Evolutionary conservation across 1,140 invertebrate species (phyloP).

Genomic region (Drosophila ohnishii): DNA sequence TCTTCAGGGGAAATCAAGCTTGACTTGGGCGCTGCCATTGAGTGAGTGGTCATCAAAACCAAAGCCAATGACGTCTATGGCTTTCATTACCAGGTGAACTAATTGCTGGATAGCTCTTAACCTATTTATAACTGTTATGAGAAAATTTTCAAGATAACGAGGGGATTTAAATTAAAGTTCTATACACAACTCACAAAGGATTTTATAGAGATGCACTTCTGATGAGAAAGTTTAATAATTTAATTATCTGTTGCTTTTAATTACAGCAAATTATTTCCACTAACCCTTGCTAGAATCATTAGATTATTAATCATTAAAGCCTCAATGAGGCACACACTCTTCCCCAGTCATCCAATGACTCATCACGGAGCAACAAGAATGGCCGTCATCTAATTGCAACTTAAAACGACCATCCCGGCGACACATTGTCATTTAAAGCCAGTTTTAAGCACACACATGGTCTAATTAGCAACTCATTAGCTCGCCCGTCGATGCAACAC

Average conservation of each 20-base stretch:
- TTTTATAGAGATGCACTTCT: not conserved
- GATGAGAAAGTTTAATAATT: not conserved
- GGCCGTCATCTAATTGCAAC: slow-evolving; percentile 39
- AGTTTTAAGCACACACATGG: slow-evolving; percentile 60
- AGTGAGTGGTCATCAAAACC: slow-evolving; percentile 33
- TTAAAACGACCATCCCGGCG: slow-evolving; percentile 37
- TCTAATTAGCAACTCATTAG: slow-evolving; percentile 78
- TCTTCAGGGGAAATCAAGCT: slow-evolving; percentile 51
- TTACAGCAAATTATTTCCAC: not conserved
- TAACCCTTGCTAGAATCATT: not conserved
- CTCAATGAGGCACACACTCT: not conserved
- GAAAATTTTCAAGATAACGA: not conserved
- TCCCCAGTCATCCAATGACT: not conserved
- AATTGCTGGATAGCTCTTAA: slow-evolving; percentile 2
- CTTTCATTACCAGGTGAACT: not conserved
- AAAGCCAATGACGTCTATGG: slow-evolving; percentile 8
- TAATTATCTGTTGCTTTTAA: not conserved
- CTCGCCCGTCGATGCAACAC: slow-evolving; percentile 58
- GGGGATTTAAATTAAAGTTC: no score
- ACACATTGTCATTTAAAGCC: slow-evolving; percentile 64
- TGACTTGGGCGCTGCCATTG: slow-evolving; percentile 31
- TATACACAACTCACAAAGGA: not conserved
- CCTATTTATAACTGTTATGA: not conserved
- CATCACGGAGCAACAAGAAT: slow-evolving; percentile 12
- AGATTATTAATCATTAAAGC: not conserved